Evolutionary conservation across 2,888 invertebrate species (phyloP), one percentile per base, ranked within the genome.

Genomic region (Drosophila mulleri): DNA sequence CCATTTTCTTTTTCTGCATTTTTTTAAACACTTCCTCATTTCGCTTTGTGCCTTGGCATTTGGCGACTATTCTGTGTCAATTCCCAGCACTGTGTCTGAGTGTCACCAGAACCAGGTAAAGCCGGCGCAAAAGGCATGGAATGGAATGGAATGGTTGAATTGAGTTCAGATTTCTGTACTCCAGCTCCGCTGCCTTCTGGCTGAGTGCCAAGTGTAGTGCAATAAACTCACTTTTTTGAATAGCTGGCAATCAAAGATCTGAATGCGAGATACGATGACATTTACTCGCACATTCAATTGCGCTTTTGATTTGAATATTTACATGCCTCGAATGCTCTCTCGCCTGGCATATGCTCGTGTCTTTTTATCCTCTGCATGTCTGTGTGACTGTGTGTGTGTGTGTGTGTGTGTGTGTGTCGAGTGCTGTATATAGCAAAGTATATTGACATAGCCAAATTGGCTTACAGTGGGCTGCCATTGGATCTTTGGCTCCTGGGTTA

Each of bases 241-340:
- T 85, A 80, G 89, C 82, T 85, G 79, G 86, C 86, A 87, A 87
- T 87, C 86, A 87, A 87, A 87, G 86, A 87, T 87, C 74, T 87
- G 89, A 89, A 87, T 89, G 86, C 88, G 58, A 89, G 86, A 87
- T 87, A 87, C 86, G 86, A 86, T 86, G 86, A 88, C 86, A 89
- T 86, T 89, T 89, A 84, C 85, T 89, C 73, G 85, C 85, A 87
- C 89, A 86, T 86, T 86, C 85, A 86, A 86, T 86, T 87, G 89
- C 86, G 86, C 86, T 87, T 87, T 87, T 89, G 81, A 87, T 87
- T 89, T 89, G 86, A 88, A 85, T 89, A 89, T 88, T 89, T 86
- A 85, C 86, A 89, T 89, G 85, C 72, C 75, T 56, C 41, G 67
- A 54, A 67, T 75, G 71, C 37, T 53, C 12, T 44, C 45, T 12